These are phyloP conservation scores for Trematomus loennbergii DNA, from an alignment of 2,113 vertebrate species.

Conservation along the genomic window DNA sequence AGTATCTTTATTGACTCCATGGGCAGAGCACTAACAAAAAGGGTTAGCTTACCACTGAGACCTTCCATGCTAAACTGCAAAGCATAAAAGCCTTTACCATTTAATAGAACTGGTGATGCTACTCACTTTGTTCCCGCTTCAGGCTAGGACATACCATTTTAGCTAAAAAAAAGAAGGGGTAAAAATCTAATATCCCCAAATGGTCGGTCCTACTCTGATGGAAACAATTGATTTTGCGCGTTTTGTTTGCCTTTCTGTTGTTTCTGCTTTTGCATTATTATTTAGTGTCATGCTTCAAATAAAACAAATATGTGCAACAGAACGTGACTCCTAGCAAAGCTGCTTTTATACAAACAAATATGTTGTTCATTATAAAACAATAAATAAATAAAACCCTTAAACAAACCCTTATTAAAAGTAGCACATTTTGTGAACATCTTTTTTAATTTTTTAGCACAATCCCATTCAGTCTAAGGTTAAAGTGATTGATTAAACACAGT, in stretches of 20 bases:
- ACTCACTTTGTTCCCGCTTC: slow-evolving; percentile 3
- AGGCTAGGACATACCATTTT: slow-evolving; percentile 1
- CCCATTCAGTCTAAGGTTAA: not conserved
- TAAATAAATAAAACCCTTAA: too few species aligned
- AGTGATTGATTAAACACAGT: not conserved
- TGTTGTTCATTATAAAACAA: not conserved
- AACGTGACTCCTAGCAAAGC: not conserved
- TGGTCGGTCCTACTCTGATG: not conserved
- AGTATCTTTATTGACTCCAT: slow-evolving; percentile 30
- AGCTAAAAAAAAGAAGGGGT: slow-evolving; percentile 1
- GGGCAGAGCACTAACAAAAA: slow-evolving; percentile 29
- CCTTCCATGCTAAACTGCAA: slow-evolving; percentile 10
- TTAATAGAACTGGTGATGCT: slow-evolving; percentile 18
- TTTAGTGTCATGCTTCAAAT: not conserved
- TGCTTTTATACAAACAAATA: not conserved
- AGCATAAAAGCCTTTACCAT: slow-evolving; percentile 12
- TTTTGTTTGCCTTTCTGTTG: not conserved
- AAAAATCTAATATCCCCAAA: slow-evolving; percentile 12
- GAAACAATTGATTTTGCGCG: not conserved
- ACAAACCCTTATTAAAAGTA: too few species aligned
- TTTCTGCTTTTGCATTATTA: not conserved
- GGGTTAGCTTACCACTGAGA: slow-evolving; percentile 21
- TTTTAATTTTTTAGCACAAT: not conserved
- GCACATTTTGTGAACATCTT: not conserved
- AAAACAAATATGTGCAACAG: not conserved